phyloP scores from a whole-genome alignment of 1,140 invertebrate species.

The Holcopasites calliopsidis region DNA sequence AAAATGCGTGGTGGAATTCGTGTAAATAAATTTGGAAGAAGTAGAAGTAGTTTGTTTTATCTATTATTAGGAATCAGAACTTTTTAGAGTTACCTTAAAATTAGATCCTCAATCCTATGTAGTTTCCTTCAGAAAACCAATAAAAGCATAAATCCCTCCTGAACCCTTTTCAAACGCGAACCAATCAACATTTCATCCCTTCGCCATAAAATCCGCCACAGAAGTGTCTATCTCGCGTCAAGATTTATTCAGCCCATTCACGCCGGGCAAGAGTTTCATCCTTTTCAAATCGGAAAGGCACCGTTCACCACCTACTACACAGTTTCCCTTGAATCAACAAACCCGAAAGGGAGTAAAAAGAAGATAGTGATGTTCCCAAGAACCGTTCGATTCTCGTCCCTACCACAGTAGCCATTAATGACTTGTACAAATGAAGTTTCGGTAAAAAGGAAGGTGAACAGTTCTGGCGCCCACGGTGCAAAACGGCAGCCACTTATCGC shows the following conservation, averaged over 20 bases:
- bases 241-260: neutral
- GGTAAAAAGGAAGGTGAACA: constrained; percentile 61
- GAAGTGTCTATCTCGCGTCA: constrained; percentile 1
- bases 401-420: constrained; percentile 58
- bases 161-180: neutral
- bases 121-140: too few relatives aligned
- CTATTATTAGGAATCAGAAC: too few relatives aligned
- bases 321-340: neutral
- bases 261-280: neutral
- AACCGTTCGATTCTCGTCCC: constrained; percentile 42
- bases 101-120: too few relatives aligned
- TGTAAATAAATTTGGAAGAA: too few relatives aligned
- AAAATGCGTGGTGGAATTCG: too few relatives aligned
- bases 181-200: neutral
- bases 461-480: constrained; percentile 50
- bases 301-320: constrained; percentile 14
- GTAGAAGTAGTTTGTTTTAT: too few relatives aligned
- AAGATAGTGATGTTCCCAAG: neutral
- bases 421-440: constrained; percentile 71
- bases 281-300: constrained; percentile 30
- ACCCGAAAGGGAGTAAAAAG: constrained; percentile 28
- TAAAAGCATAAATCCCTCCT: too few relatives aligned
- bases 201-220: neutral
- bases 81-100: too few relatives aligned
- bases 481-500: constrained; percentile 71